A percentile compares a stretch with the other conserved stretches of the same genome.
phyloP scores from a whole-genome alignment of 2,113 vertebrate genomes.

The Numenius arquata region DNA sequence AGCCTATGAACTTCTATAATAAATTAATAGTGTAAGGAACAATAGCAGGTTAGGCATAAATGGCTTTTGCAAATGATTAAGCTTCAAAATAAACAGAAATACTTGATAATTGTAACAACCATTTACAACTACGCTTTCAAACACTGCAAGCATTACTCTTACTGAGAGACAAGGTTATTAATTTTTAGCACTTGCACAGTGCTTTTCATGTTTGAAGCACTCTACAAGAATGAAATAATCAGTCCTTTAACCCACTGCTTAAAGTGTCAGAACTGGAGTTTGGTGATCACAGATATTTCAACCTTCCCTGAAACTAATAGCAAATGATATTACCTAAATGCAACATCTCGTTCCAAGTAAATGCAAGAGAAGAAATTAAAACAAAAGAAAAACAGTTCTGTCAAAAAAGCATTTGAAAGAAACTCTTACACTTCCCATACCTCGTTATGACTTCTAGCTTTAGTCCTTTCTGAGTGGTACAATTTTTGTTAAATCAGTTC shows the following conservation, averaged over 20 bases:
- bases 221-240: not conserved
- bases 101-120: not conserved
- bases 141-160: not conserved
- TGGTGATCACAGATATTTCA: not conserved
- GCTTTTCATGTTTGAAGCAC: not conserved
- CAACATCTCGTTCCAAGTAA: not conserved
- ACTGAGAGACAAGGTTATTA: not conserved
- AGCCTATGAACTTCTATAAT: not conserved
- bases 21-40: not conserved
- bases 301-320: not conserved
- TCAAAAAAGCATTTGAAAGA: not conserved
- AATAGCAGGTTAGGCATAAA: not conserved
- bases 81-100: not conserved
- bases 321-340: not conserved
- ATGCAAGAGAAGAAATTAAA: not conserved
- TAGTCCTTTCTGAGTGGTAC: not conserved
- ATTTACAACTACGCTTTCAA: not conserved
- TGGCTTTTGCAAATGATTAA: not conserved
- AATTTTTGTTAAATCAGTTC: not conserved
- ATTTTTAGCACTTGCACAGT: not conserved
- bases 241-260: accelerated
- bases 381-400: not conserved
- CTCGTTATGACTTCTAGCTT: not conserved
- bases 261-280: not conserved
- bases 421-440: not conserved